Percentiles rank a stretch among this genome's conserved stretches.
These are phyloP conservation scores for Drosophila ironensis DNA, from an alignment of 1,140 invertebrate genomes.

Conservation along the genomic window DNA sequence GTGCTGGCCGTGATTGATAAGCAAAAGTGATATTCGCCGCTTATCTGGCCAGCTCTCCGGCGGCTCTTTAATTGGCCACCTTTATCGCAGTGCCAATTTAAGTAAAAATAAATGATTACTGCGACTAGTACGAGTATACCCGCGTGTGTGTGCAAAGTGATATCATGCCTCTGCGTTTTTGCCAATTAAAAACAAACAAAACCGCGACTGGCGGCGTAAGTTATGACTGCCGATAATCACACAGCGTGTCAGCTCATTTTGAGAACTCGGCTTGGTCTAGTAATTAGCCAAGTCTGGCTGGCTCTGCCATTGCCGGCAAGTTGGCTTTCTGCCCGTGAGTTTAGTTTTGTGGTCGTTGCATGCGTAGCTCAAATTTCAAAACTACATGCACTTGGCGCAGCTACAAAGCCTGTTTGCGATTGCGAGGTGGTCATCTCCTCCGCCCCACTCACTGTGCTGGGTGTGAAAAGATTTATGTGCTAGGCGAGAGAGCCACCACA, in stretches of 20 bases:
- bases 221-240: constrained; percentile 49
- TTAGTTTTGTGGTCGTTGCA: constrained; percentile 42
- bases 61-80: constrained; percentile 49
- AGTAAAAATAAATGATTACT: constrained; percentile 78
- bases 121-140: constrained; percentile 57
- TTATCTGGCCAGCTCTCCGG: not conserved
- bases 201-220: constrained; percentile 22
- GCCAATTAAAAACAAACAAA: constrained; percentile 74
- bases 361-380: constrained; percentile 78
- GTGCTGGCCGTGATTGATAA: constrained; percentile 53
- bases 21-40: not conserved
- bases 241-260: constrained; percentile 33
- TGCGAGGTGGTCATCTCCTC: constrained; percentile 11
- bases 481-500: constrained; percentile 41
- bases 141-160: constrained; percentile 62
- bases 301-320: no score
- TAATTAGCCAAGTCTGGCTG: constrained; percentile 61
- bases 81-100: constrained; percentile 71
- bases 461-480: constrained; percentile 78
- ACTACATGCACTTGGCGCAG: constrained; percentile 76
- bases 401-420: constrained; percentile 43
- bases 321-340: not conserved
- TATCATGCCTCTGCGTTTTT: constrained; percentile 68
- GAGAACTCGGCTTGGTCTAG: constrained; percentile 66
- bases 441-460: constrained; percentile 23